These are phyloP conservation scores for Cantharis flavilabris DNA, from an alignment of 2,888 invertebrate species.

Conservation along the genomic window DNA sequence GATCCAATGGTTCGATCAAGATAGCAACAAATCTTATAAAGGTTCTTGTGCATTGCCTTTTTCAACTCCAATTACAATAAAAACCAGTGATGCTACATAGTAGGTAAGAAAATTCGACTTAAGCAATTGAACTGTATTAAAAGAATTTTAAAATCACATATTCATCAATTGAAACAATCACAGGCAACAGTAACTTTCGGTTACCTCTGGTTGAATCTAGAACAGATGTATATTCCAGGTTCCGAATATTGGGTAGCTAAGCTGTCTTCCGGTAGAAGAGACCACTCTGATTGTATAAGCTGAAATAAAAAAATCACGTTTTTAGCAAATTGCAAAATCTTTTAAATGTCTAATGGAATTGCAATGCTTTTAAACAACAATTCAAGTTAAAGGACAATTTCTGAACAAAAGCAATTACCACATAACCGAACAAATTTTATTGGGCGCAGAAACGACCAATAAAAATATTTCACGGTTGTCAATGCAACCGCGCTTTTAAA, in stretches of 20 bases:
- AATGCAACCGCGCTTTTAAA: background rate
- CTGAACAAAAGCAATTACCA: background rate
- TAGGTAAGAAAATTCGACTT: too few species aligned
- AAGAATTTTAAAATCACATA: too few species aligned
- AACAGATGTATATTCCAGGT: background rate
- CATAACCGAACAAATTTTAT: background rate
- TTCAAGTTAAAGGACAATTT: background rate
- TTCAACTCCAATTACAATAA: background rate
- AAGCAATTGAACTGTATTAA: too few species aligned
- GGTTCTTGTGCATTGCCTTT: background rate
- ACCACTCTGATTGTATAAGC: too few species aligned
- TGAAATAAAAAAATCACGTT: too few species aligned
- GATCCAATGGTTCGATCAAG: background rate
- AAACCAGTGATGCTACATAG: background rate
- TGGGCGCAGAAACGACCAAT: background rate
- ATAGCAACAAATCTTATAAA: background rate
- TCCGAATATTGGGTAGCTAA: background rate
- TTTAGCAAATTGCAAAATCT: too few species aligned
- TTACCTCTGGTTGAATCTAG: too few species aligned
- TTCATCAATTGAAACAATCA: too few species aligned
- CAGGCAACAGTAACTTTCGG: too few species aligned
- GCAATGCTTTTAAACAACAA: background rate
- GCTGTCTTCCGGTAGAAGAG: too few species aligned
- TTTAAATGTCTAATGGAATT: background rate
- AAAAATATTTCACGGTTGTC: background rate